Percentiles rank a stretch among this genome's conserved stretches.
Conservation (phyloP, 2,797 vertebrate genomes). For the Lepidocolaptes lacrymiger region DNA sequence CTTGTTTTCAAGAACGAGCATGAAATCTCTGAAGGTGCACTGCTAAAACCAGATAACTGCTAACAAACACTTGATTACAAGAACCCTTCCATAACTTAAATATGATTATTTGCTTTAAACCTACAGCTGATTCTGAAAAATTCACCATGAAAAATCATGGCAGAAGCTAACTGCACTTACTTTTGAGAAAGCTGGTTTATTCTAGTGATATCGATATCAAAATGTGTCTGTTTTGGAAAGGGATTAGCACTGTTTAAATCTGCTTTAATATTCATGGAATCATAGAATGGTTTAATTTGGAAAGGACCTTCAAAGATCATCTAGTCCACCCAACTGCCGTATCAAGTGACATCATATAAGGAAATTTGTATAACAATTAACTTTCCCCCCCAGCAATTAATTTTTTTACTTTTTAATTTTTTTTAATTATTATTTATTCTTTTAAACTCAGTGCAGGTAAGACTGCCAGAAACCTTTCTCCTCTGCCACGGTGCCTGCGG, state of each 20-base stretch:
- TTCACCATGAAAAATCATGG: background rate
- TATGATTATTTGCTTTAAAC: background rate
- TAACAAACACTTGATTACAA: background rate
- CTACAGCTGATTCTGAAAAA: background rate
- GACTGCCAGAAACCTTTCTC: fast-evolving
- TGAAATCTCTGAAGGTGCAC: background rate
- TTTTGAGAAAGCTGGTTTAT: background rate
- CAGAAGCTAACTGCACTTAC: background rate
- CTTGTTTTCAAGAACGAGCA: background rate
- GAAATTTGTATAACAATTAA: background rate
- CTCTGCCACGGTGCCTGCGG: fast-evolving
- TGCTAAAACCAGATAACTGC: background rate
- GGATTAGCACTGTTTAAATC: background rate
- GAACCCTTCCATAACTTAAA: background rate
- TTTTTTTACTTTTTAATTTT: background rate
- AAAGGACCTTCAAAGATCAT: background rate
- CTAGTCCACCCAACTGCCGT: background rate
- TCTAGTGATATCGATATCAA: background rate
- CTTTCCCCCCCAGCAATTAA: background rate
- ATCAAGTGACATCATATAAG: background rate
- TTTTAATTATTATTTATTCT: background rate
- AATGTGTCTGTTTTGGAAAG: background rate
- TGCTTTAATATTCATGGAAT: background rate
- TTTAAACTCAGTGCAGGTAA: too few relatives aligned
- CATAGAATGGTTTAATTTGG: background rate